Percentiles rank a stretch among this genome's conserved stretches.
Conservation (phyloP, 2,797 vertebrate genomes). For the Trichosurus vulpecula region DNA sequence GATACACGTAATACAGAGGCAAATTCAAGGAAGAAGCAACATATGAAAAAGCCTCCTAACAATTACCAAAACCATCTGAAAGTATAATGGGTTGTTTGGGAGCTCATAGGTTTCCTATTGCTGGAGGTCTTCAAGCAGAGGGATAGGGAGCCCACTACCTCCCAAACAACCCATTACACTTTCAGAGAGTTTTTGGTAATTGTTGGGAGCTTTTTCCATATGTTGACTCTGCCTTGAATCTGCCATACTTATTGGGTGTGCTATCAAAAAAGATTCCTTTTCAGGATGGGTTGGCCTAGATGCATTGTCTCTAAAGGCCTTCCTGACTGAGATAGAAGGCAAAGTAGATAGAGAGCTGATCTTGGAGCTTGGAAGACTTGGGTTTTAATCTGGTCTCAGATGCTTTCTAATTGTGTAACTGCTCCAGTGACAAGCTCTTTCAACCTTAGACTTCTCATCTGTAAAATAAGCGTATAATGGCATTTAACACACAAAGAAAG, state of each 20-base stretch:
- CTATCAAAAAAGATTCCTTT: neutral
- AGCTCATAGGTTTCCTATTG: neutral
- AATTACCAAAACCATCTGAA: neutral
- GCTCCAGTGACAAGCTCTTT: neutral
- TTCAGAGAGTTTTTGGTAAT: neutral
- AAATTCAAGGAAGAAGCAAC: neutral
- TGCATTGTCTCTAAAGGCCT: neutral
- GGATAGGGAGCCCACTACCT: neutral
- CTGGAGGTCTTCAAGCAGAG: neutral
- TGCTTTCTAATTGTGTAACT: neutral
- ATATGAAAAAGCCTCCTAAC: neutral
- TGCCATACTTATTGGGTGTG: neutral
- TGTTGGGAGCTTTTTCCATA: neutral
- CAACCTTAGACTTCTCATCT: neutral
- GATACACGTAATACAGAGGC: neutral
- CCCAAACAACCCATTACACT: neutral
- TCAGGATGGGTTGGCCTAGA: neutral
- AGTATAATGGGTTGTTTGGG: neutral
- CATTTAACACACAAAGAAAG: neutral
- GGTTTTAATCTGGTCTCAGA: neutral
- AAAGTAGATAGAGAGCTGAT: neutral
- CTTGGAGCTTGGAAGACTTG: neutral
- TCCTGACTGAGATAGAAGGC: neutral
- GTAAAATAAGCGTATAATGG: neutral
- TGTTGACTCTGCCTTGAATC: neutral